phyloP scores from a whole-genome alignment of 1,140 invertebrate species.

The Ericerus pela region DNA sequence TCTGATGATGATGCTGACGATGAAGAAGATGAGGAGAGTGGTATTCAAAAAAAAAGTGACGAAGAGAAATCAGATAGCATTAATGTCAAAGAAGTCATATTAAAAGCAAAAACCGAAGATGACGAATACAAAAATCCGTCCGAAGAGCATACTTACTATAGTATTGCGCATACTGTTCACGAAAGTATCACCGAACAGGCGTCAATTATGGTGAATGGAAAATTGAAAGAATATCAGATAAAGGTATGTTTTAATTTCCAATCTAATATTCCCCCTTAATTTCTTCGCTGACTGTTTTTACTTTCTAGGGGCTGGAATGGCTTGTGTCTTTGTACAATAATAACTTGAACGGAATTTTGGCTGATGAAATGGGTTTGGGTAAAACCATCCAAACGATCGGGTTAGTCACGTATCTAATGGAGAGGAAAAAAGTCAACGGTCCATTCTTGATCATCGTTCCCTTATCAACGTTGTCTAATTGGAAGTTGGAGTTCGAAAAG shows the following conservation, averaged over 20 bases:
- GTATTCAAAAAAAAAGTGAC: too few relatives aligned
- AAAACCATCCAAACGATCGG: constrained; percentile 95
- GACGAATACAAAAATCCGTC: constrained; percentile 73
- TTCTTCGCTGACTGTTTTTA: not conserved
- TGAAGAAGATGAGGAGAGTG: constrained; percentile 41
- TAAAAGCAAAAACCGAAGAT: constrained; percentile 78
- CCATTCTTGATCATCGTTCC: constrained; percentile 96
- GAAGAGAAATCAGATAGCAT: constrained; percentile 35
- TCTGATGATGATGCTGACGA: constrained; percentile 45
- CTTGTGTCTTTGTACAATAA: constrained; percentile 97
- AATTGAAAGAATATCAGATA: constrained; percentile 88
- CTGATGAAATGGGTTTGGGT: constrained; percentile 95
- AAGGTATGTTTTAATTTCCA: constrained; percentile 39
- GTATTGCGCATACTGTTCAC: constrained; percentile 86
- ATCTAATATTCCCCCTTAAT: not conserved
- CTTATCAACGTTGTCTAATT: constrained; percentile 93
- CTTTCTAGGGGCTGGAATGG: constrained; percentile 74
- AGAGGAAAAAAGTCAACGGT: constrained; percentile 92
- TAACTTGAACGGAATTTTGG: constrained; percentile 91
- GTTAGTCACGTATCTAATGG: constrained; percentile 95
- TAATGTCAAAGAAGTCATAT: constrained; percentile 50
- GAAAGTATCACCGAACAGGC: constrained; percentile 86
- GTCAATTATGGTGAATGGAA: constrained; percentile 81
- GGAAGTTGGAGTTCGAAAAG: constrained; percentile 96
- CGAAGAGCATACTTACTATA: constrained; percentile 57